A percentile compares a stretch with the other conserved stretches of the same genome.
These are phyloP conservation scores for Mustela nigripes DNA, from an alignment of 2,113 vertebrate genomes.

Conservation along the genomic window DNA sequence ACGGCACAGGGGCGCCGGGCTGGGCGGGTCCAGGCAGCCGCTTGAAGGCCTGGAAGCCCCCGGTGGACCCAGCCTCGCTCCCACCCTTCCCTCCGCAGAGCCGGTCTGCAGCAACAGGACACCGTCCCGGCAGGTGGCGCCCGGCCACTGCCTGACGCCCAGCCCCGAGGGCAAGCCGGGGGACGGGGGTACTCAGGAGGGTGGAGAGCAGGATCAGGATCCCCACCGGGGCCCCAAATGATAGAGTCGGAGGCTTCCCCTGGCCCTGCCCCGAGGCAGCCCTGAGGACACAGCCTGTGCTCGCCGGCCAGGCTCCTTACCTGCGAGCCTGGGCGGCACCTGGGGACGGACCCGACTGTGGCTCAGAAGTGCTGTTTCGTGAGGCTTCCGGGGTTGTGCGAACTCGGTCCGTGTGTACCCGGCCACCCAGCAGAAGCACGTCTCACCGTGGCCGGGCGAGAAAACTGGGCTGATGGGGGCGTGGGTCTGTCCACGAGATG, in stretches of 20 bases:
- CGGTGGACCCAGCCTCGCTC: rapidly evolving
- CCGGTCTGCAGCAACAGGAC: rapidly evolving
- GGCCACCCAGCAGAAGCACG: rapidly evolving
- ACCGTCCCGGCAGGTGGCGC: slow-evolving; percentile 63
- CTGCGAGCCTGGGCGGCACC: no score
- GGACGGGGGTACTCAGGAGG: not conserved
- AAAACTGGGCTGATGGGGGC: not conserved
- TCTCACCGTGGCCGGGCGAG: not conserved
- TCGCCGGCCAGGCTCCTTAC: not conserved
- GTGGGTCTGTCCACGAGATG: rapidly evolving
- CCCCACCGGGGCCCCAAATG: not conserved
- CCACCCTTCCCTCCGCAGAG: rapidly evolving
- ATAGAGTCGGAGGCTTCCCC: rapidly evolving
- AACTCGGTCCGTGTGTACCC: rapidly evolving
- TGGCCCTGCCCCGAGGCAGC: not conserved
- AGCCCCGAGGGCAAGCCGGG: not conserved
- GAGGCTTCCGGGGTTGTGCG: not conserved
- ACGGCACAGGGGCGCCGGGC: rapidly evolving
- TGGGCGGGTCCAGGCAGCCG: rapidly evolving
- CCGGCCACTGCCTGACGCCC: not conserved
- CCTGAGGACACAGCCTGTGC: not conserved
- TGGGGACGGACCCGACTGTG: no score
- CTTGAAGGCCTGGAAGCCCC: rapidly evolving
- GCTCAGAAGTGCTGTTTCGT: not conserved
- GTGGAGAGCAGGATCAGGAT: rapidly evolving